Evolutionary conservation across 2,888 invertebrate genomes (phyloP).

Genomic region (Drosophila sordidula): DNA sequence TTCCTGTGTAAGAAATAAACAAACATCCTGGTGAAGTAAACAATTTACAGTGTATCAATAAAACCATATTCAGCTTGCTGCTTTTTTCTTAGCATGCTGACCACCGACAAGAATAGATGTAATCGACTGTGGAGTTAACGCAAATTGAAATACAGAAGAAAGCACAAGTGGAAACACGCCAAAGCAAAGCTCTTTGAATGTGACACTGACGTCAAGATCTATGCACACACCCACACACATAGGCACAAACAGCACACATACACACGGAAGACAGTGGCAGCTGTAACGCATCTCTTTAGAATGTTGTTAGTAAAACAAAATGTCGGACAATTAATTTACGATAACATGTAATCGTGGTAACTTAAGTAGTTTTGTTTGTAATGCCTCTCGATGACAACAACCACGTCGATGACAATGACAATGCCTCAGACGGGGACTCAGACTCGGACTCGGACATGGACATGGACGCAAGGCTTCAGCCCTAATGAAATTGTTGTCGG

Average conservation of each 20-base stretch:
- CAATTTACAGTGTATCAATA: too few relatives aligned
- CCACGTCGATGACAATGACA: constrained; percentile 25
- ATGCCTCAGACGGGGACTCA: constrained; percentile 4
- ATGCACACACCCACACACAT: constrained; percentile 7
- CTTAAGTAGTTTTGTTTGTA: constrained; percentile 80
- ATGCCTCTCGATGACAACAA: constrained; percentile 66
- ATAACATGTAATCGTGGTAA: constrained; percentile 81
- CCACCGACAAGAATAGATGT: too few relatives aligned
- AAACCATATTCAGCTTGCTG: too few relatives aligned
- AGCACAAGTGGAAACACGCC: neutral
- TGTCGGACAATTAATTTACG: constrained; percentile 78
- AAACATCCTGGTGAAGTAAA: too few relatives aligned
- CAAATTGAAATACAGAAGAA: constrained; percentile 4
- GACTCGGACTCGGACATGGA: constrained; percentile 17
- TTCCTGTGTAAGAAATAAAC: too few relatives aligned
- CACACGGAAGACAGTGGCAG: constrained; percentile 8
- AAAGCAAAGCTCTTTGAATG: constrained; percentile 19
- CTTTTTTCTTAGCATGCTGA: too few relatives aligned
- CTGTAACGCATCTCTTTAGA: constrained; percentile 64
- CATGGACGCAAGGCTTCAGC: constrained; percentile 41
- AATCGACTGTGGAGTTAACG: too few relatives aligned
- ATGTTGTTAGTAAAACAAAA: constrained; percentile 74
- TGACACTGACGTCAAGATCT: constrained; percentile 15
- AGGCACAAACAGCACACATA: constrained; percentile 8
- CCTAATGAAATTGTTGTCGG: constrained; percentile 75